phyloP scores from a whole-genome alignment of 1,140 invertebrate species.

The Drosophila micromelanica region DNA sequence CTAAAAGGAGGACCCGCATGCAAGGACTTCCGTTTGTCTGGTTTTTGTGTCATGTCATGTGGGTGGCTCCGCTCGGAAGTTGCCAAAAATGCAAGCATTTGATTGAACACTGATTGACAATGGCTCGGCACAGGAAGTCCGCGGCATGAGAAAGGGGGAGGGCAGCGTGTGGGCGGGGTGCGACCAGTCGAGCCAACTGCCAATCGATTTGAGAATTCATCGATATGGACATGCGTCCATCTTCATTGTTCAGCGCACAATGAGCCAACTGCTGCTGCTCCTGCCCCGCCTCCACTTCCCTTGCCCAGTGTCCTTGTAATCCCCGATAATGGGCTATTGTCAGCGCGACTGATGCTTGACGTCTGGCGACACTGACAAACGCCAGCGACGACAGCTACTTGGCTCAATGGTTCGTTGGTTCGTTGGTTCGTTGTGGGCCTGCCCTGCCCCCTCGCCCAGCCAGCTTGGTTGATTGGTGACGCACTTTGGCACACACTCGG shows the following conservation, averaged over 20 bases:
- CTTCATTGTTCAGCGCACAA: conserved; percentile 54
- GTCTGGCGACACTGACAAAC: conserved; percentile 8
- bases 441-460: conserved; percentile 19
- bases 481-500: conserved; percentile 39
- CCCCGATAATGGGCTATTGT: conserved; percentile 74
- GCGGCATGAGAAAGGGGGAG: not conserved
- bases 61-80: conserved; percentile 66
- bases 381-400: conserved; percentile 24
- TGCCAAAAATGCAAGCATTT: conserved; percentile 71
- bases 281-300: conserved; percentile 19
- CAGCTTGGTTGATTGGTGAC: conserved; percentile 43
- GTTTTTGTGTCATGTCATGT: conserved; percentile 43
- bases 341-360: conserved; percentile 53
- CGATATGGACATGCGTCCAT: conserved; percentile 52
- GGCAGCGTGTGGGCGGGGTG: not conserved
- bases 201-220: conserved; percentile 63
- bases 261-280: conserved; percentile 16
- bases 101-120: conserved; percentile 78
- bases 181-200: conserved; percentile 37
- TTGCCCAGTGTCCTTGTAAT: conserved; percentile 64
- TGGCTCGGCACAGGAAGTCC: conserved; percentile 34
- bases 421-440: conserved; percentile 1
- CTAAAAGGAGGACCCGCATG: conserved; percentile 38
- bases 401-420: conserved; percentile 11
- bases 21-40: conserved; percentile 40